These are phyloP conservation scores for Tachysurus vachellii DNA, from an alignment of 2,113 vertebrate species.

Conservation along the genomic window DNA sequence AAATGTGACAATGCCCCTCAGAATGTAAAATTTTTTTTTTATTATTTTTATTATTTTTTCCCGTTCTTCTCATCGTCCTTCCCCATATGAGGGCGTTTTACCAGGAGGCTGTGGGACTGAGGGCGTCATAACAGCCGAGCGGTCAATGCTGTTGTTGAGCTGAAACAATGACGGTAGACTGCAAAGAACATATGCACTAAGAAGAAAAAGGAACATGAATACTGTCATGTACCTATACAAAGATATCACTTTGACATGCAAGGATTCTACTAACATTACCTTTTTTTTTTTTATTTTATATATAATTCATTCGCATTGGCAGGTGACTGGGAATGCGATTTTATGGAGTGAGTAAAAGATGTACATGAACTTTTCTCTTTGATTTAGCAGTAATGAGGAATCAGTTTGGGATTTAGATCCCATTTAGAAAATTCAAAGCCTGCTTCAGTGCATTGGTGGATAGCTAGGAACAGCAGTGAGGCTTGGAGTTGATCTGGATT, in stretches of 20 bases:
- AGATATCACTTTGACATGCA: conserved; percentile 76
- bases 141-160: conserved; percentile 53
- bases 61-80: neutral
- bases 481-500: conserved; percentile 63
- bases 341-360: conserved; percentile 33
- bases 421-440: conserved; percentile 59
- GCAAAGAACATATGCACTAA: conserved; percentile 79
- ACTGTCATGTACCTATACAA: conserved; percentile 75
- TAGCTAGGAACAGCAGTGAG: conserved; percentile 64
- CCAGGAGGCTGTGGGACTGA: conserved; percentile 58
- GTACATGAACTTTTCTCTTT: conserved; percentile 38
- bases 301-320: conserved; percentile 36
- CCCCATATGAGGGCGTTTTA: conserved; percentile 51
- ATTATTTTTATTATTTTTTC: neutral
- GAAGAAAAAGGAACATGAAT: conserved; percentile 72
- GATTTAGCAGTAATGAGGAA: conserved; percentile 42
- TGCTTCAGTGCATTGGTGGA: conserved; percentile 69
- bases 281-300: conserved; percentile 34
- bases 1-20: conserved; percentile 59
- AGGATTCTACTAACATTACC: conserved; percentile 64
- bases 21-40: conserved; percentile 62
- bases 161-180: conserved; percentile 69
- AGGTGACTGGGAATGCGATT: conserved; percentile 28
- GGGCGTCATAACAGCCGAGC: conserved; percentile 61
- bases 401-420: conserved; percentile 39